A percentile compares a stretch with the other conserved stretches of the same genome.
Evolutionary conservation across 2,113 vertebrate genomes (phyloP).

Genomic region (Siniperca chuatsi): DNA sequence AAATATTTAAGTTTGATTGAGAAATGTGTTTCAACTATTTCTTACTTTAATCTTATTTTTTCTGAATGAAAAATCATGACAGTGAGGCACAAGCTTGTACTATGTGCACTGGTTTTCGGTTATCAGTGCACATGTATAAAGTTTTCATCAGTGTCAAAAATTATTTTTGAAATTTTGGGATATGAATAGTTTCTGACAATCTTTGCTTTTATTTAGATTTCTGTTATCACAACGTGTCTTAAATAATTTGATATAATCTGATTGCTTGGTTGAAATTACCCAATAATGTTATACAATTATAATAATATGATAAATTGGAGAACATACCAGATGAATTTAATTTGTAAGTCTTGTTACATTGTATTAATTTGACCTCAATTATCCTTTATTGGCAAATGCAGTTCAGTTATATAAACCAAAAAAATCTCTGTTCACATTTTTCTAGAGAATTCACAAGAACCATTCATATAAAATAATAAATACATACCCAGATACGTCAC

Average conservation of each 20-base stretch:
- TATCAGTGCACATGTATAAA: no score
- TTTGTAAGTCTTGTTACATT: neutral
- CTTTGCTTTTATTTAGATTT: neutral
- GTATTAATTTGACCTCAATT: neutral
- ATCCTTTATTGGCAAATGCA: conserved; percentile 45
- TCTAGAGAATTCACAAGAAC: conserved; percentile 8
- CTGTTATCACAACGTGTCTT: neutral
- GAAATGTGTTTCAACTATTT: neutral
- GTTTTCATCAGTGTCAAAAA: no score
- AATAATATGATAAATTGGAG: neutral
- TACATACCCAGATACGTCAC: neutral
- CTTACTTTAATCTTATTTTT: neutral
- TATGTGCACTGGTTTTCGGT: neutral
- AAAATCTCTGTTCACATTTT: neutral
- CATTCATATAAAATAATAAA: conserved; percentile 6
- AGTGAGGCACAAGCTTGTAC: no score
- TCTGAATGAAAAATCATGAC: no score
- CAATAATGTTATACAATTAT: neutral
- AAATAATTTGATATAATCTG: neutral
- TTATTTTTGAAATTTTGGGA: no score
- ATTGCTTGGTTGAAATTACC: neutral
- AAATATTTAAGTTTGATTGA: conserved; percentile 83
- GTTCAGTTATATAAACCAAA: neutral
- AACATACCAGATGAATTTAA: neutral
- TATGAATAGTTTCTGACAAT: neutral